Conservation (phyloP, 2,888 invertebrate species). For the Chalcosyrphus nemorum region DNA sequence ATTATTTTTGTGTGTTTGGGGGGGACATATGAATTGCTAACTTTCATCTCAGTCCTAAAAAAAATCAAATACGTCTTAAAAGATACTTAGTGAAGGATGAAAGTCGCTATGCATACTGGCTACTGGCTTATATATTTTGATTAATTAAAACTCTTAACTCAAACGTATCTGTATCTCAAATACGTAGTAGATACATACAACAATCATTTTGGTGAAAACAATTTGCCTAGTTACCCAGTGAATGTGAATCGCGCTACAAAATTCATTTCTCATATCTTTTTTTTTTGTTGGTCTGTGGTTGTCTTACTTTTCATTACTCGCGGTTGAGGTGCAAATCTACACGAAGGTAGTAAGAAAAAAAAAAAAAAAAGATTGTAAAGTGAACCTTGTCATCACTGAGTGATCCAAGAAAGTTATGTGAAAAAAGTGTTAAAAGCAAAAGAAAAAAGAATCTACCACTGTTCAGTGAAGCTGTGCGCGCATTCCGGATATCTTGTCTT, state of each 20-base stretch:
- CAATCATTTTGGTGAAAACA: conserved; percentile 69
- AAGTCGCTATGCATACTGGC: neutral
- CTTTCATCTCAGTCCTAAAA: conserved; percentile 33
- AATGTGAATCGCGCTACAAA: conserved; percentile 71
- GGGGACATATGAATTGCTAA: neutral
- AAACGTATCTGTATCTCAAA: neutral
- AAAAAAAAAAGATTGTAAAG: conserved; percentile 42
- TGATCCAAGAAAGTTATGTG: conserved; percentile 67
- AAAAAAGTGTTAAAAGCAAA: conserved; percentile 36
- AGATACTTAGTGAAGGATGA: conserved; percentile 12
- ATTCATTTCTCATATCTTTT: conserved; percentile 40
- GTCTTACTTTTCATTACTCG: conserved; percentile 52
- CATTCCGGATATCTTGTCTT: conserved; percentile 60
- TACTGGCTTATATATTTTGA: no score
- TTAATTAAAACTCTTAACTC: neutral
- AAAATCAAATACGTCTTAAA: conserved; percentile 1
- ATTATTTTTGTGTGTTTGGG: no score
- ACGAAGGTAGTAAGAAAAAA: conserved; percentile 30
- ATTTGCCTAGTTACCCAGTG: conserved; percentile 73
- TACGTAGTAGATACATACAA: neutral
- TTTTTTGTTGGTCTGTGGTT: no score
- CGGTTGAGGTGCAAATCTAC: conserved; percentile 52
- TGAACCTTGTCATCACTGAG: conserved; percentile 52
- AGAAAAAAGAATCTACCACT: conserved; percentile 33
- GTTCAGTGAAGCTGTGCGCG: conserved; percentile 42